phyloP scores from a whole-genome alignment of 2,888 invertebrate species.

The Cantharis rustica region DNA sequence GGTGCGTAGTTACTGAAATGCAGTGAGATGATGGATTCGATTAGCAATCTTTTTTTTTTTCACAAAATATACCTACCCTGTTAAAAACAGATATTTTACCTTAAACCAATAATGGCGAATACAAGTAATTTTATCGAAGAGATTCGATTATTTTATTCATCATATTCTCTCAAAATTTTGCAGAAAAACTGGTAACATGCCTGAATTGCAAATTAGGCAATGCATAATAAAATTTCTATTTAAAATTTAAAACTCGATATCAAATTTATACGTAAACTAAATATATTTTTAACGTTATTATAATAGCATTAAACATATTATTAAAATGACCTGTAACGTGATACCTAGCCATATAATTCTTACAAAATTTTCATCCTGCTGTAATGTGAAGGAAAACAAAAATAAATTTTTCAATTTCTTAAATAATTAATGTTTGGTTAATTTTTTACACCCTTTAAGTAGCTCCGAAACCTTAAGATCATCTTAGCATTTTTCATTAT shows the following conservation, averaged over 20 bases:
- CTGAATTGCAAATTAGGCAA: conserved; percentile 1
- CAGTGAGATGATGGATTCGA: neutral
- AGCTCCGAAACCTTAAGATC: neutral
- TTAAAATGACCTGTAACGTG: neutral
- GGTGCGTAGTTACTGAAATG: neutral
- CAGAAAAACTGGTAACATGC: neutral
- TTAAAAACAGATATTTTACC: neutral
- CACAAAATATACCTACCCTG: neutral
- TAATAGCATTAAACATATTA: neutral
- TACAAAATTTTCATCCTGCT: too few species aligned
- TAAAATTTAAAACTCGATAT: neutral
- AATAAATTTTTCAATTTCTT: neutral
- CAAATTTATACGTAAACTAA: neutral
- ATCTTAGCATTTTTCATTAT: neutral
- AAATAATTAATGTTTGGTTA: neutral
- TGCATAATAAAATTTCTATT: conserved; percentile 1
- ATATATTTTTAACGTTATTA: neutral
- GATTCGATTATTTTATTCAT: neutral
- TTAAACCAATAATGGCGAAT: neutral
- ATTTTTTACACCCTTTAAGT: neutral
- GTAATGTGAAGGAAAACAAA: neutral
- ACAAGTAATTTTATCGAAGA: neutral
- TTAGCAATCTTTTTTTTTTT: neutral
- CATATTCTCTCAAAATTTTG: neutral
- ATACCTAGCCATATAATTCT: neutral